Conservation (phyloP, 2,888 invertebrate genomes). For the Eupithecia inturbata region DNA sequence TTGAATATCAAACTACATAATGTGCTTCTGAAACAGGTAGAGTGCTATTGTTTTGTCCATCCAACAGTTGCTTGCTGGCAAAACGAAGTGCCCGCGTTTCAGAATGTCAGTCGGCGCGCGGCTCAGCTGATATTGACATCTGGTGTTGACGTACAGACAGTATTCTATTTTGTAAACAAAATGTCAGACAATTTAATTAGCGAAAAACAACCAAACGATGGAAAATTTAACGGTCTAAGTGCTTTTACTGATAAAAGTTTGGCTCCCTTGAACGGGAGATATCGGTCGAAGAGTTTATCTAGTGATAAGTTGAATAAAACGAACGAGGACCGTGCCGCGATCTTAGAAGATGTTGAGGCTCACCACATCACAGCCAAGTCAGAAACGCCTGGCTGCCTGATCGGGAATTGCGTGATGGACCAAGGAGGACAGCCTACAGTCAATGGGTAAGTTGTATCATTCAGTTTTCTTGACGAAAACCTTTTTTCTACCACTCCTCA, state of each 20-base stretch:
- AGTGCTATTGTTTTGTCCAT: conserved; percentile 67
- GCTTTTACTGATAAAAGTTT: conserved; percentile 72
- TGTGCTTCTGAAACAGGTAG: conserved; percentile 60
- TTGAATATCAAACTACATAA: conserved; percentile 47
- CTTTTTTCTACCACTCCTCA: background rate
- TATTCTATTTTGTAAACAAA: conserved; percentile 56
- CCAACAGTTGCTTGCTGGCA: conserved; percentile 54
- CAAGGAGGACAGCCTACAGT: conserved; percentile 56
- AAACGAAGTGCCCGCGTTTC: conserved; percentile 65
- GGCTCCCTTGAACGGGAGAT: conserved; percentile 69
- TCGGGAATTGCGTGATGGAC: conserved; percentile 66
- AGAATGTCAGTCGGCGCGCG: conserved; percentile 68
- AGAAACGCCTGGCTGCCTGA: conserved; percentile 77
- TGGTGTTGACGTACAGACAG: conserved; percentile 61
- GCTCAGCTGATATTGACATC: conserved; percentile 70
- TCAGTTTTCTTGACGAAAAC: background rate
- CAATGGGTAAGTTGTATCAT: conserved; percentile 63
- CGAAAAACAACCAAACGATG: conserved; percentile 73
- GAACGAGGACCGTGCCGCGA: conserved; percentile 76
- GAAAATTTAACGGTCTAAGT: conserved; percentile 74
- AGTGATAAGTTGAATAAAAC: conserved; percentile 80
- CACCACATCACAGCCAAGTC: conserved; percentile 71
- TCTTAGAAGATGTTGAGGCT: conserved; percentile 75
- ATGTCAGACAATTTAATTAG: conserved; percentile 76
- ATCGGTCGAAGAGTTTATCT: conserved; percentile 78